Conservation (phyloP, 2,113 vertebrate genomes). For the Psittacara wagleri region DNA sequence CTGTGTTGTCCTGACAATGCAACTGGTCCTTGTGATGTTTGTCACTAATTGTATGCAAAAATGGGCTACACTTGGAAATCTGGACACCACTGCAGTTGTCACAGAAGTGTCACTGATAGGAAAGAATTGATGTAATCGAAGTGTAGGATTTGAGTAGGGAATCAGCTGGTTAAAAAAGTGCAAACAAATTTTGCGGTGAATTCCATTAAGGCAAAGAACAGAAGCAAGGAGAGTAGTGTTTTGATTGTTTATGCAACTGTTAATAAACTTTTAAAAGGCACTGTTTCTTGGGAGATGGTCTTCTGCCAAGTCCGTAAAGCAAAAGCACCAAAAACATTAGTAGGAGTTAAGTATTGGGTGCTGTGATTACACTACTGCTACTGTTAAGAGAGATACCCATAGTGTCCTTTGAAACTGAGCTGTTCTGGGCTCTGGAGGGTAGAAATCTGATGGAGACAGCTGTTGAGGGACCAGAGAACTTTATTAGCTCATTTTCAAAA, state of each 20-base stretch:
- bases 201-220: background rate
- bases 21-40: constrained; percentile 42
- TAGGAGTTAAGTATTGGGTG: background rate
- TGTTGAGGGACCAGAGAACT: constrained; percentile 35
- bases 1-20: background rate
- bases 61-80: background rate
- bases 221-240: background rate
- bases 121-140: background rate
- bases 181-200: background rate
- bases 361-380: background rate
- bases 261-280: background rate
- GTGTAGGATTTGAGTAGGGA: background rate
- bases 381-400: background rate
- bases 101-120: background rate
- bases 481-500: constrained; percentile 19
- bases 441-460: constrained; percentile 9
- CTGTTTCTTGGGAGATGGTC: background rate
- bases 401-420: constrained; percentile 19
- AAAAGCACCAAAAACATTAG: background rate
- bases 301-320: background rate
- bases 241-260: background rate
- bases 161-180: background rate
- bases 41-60: background rate
- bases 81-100: background rate
- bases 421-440: constrained; percentile 39